A percentile compares a stretch with the other conserved stretches of the same genome.
Evolutionary conservation across 92 coral and sea anemone species (phyloP).

Genomic region (Zoanthus gigantus): DNA sequence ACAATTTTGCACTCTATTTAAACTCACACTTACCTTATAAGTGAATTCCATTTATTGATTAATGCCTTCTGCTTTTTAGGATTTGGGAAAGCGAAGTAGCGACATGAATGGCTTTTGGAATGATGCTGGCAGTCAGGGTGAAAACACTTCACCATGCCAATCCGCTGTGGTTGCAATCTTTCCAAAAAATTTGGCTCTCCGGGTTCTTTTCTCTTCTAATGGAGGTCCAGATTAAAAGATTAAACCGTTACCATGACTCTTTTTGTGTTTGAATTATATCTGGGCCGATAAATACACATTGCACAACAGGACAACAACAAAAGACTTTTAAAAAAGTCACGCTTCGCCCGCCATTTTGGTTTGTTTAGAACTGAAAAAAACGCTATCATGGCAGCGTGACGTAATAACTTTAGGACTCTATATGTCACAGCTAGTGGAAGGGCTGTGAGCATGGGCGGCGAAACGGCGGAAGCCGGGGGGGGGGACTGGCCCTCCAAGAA

Average conservation of each 20-base stretch:
- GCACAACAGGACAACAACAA: conserved; percentile 27
- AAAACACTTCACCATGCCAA: too few species aligned
- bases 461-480: too few species aligned
- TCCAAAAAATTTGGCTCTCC: conserved; percentile 29
- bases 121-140: too few species aligned
- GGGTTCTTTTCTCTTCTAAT: conserved; percentile 45
- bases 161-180: too few species aligned
- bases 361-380: conserved; percentile 8
- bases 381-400: not conserved
- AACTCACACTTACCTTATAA: too few species aligned
- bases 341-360: conserved; percentile 49
- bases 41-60: not conserved
- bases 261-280: not conserved
- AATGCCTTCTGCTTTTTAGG: conserved; percentile 34
- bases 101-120: too few species aligned
- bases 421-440: not conserved
- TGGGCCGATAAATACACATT: conserved; percentile 30
- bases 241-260: conserved; percentile 28
- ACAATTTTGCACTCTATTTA: too few species aligned
- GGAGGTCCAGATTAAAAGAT: conserved; percentile 42
- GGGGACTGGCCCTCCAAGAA: too few species aligned
- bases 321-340: conserved; percentile 38
- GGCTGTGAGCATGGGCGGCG: too few species aligned
- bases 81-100: too few species aligned
- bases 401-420: conserved; percentile 47